Evolutionary conservation across 2,113 vertebrate genomes (phyloP).

Genomic region (Lichenostomus cassidix): DNA sequence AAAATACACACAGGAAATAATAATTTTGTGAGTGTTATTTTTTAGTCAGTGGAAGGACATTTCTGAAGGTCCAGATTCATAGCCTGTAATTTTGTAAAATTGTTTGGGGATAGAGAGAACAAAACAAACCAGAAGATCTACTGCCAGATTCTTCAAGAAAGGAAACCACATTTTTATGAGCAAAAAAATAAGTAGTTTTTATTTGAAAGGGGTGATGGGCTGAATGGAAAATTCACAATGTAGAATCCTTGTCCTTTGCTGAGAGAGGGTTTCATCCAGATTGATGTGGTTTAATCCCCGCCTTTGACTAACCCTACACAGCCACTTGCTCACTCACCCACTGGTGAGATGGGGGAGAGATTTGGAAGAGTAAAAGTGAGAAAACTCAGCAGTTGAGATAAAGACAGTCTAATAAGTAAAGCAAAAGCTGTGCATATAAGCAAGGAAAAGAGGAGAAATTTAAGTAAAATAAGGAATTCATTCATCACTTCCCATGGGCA

Average conservation of each 20-base stretch:
- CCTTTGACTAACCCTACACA: background rate
- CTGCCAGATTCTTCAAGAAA: background rate
- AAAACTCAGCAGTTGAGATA: background rate
- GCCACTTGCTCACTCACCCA: background rate
- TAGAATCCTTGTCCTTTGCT: background rate
- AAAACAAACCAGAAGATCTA: background rate
- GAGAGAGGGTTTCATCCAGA: background rate
- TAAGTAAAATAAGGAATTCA: background rate
- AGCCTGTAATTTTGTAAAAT: background rate
- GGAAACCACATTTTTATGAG: background rate
- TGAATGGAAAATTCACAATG: background rate
- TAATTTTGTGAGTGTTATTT: background rate
- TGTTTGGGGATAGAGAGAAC: background rate
- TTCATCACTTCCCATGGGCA: background rate
- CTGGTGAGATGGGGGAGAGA: background rate
- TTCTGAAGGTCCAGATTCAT: background rate
- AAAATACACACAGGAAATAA: background rate
- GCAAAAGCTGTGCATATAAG: background rate
- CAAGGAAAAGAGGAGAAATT: background rate
- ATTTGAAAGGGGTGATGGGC: background rate
- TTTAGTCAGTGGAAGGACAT: background rate
- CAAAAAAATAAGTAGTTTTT: background rate
- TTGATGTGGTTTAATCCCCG: background rate
- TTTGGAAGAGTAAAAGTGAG: background rate
- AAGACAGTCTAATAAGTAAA: background rate